Base-by-base conservation (phyloP, 2,113 vertebrate genomes). In the Podarcis raffonei region DNA sequence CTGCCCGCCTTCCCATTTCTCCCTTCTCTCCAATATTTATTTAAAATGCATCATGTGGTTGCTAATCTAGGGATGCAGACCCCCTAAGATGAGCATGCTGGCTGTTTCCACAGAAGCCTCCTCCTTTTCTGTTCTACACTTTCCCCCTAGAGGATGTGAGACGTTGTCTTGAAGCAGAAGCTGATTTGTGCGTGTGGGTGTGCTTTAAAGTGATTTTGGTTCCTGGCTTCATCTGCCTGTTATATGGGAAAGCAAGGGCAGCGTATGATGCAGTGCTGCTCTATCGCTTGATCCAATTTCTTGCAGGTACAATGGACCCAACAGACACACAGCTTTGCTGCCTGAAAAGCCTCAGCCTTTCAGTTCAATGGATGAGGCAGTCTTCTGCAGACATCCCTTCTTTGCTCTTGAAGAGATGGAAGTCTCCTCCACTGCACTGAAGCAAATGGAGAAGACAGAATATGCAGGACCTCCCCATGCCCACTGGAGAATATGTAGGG, bases 91-190 rank as follows among this genome's bases (percentile, higher is more conserved):
- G 89, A 89, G 87, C 89, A 89, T 57, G 27, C 53, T 27, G 66
- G 48, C 65, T 87, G 62, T 94, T 92, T 89, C 91, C 86, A 86
- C 88, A 88, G 91, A 94, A 94, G 80, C 87, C 87, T 90, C 83
- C 88, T 82, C 72, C 79, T 90, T 87, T 85, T 65, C 48, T 75
- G 1, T 93, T 79, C 79, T 87, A 71, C 85, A 87, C 77, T 90
- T 89, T 90, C 83, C 48, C 48, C 80, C 92, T 90, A 32, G 86
- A 95, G 89, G 88, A 94, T 93, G 59, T 27, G 92, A 92, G 89
- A 96, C 93, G 94, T 72, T 94, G 92, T 94, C 92, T 95, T 92
- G 94, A 93, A 94, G 93, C 95, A 97, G 94, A 94, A 91, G 89
- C 94, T 93, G 90, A 89, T 92, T 92, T 91, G 94, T 92, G 93